These are phyloP conservation scores for Leucophenga varia DNA, from an alignment of 1,140 invertebrate genomes.

Conservation along the genomic window DNA sequence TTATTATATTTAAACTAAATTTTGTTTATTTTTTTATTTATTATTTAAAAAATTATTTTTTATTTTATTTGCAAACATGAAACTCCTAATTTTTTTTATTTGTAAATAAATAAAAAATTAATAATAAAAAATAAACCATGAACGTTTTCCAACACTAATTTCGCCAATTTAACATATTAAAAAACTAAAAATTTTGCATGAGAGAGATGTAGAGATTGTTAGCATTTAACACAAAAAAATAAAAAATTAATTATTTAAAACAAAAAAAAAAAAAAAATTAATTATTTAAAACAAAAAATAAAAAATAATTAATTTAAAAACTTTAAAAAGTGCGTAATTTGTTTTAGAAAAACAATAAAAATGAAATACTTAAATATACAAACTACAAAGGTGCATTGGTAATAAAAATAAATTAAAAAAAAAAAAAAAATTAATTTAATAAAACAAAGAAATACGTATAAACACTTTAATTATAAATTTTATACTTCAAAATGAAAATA, in stretches of 20 bases:
- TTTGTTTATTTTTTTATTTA: no score
- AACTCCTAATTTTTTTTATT: no score
- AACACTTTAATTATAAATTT: constrained; percentile 21
- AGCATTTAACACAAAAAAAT: constrained; percentile 42
- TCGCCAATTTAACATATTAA: background rate
- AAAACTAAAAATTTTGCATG: constrained; percentile 17
- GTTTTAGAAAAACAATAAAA: no score
- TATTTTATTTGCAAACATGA: no score
- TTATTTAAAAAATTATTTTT: no score
- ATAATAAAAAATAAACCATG: constrained; percentile 20
- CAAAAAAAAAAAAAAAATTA: constrained; percentile 11
- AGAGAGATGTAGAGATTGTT: constrained; percentile 55
- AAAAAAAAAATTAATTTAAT: constrained; percentile 21
- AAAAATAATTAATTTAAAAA: constrained; percentile 16
- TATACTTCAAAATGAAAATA: constrained; percentile 26
- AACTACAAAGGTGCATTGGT: constrained; percentile 27
- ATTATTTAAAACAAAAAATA: constrained; percentile 17
- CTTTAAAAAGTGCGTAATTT: constrained; percentile 12
- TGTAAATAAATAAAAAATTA: constrained; percentile 30
- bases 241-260: constrained; percentile 22
- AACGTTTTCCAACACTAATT: background rate
- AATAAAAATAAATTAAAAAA: constrained; percentile 18
- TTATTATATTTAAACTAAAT: no score
- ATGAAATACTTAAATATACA: no score
- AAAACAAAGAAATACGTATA: constrained; percentile 26